Conservation (phyloP, 2,797 vertebrate genomes). For the Nasua narica region DNA sequence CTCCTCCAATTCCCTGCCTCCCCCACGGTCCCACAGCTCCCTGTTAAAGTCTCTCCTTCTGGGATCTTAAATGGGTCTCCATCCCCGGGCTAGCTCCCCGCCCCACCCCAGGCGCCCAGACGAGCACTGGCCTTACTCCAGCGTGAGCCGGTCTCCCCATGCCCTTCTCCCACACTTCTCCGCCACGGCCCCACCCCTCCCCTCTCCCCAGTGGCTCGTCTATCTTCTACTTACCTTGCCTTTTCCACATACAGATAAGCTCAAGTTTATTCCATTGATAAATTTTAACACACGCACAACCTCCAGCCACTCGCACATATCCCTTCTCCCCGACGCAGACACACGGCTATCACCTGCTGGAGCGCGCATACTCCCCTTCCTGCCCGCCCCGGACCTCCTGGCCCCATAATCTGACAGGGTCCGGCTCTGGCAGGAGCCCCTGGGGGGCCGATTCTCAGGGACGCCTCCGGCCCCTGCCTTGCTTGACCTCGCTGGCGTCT, state of each 20-base stretch:
- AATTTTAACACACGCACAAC: neutral
- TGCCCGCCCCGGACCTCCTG: neutral
- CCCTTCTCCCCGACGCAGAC: neutral
- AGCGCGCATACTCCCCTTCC: neutral
- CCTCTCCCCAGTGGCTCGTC: no score
- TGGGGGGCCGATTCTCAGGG: neutral
- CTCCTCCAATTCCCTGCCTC: neutral
- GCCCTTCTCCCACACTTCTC: fast-evolving
- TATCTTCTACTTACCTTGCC: neutral
- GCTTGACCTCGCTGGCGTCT: neutral
- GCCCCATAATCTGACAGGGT: neutral
- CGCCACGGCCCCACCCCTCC: neutral
- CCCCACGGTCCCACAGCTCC: neutral
- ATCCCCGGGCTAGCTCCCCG: no score
- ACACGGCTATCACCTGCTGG: neutral
- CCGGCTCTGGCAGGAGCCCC: neutral
- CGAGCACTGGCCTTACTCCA: neutral
- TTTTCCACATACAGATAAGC: neutral
- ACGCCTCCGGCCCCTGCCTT: neutral
- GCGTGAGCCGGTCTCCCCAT: fast-evolving
- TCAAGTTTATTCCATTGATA: neutral
- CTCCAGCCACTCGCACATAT: neutral
- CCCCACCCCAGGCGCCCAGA: neutral
- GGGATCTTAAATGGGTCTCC: neutral
- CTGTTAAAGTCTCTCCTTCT: neutral